Evolutionary conservation across 2,888 invertebrate genomes (phyloP).

Genomic region (Drosophila nigritarsus): DNA sequence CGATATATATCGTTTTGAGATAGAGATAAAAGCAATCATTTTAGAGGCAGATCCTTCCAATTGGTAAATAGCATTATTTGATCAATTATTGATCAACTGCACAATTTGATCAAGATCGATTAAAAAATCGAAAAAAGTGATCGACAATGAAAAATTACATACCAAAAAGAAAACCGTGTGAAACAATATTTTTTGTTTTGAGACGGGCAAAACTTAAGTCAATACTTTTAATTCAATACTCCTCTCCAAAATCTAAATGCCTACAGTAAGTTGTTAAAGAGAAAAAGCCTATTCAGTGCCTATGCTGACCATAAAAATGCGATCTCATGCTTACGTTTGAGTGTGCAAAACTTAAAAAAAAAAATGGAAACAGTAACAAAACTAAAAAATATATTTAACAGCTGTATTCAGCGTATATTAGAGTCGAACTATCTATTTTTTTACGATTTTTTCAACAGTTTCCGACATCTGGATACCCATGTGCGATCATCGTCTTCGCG

Average conservation of each 20-base stretch:
- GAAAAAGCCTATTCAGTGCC: background rate
- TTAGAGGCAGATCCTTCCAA: background rate
- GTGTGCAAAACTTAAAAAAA: background rate
- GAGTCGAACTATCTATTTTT: too few relatives aligned
- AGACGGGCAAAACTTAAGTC: background rate
- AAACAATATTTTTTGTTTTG: background rate
- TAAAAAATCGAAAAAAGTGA: background rate
- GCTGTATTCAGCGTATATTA: background rate
- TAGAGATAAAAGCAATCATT: background rate
- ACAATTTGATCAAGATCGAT: background rate
- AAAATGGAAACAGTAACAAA: background rate
- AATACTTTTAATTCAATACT: background rate
- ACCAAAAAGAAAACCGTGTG: too few relatives aligned
- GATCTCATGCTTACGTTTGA: background rate
- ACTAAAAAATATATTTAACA: background rate
- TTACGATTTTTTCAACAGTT: slow-evolving; percentile 86
- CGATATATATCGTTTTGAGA: background rate
- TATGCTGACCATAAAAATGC: background rate
- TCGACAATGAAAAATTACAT: background rate
- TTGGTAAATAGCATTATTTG: background rate
- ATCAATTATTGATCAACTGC: background rate
- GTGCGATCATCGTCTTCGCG: slow-evolving; percentile 89
- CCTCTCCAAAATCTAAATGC: background rate
- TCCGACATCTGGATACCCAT: slow-evolving; percentile 94
- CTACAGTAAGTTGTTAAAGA: background rate